Conservation (phyloP, 2,113 vertebrate species). For the Petrocephalus zakoni region DNA sequence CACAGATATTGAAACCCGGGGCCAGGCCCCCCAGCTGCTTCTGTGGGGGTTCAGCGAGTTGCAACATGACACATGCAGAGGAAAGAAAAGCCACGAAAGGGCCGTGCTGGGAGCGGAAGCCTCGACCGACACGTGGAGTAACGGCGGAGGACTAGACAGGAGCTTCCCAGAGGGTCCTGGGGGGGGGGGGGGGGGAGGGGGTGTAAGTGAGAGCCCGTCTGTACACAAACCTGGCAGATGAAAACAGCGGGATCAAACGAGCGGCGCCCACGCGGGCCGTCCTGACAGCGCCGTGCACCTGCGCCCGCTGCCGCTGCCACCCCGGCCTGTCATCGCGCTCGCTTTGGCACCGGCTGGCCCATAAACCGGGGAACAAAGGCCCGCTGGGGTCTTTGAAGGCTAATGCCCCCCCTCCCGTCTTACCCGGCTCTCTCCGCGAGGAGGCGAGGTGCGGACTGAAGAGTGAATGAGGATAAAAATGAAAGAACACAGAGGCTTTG, state of each 20-base stretch:
- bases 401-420: background rate
- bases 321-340: constrained; percentile 50
- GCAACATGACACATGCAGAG: background rate
- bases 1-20: too few species aligned
- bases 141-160: constrained; percentile 22
- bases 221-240: constrained; percentile 22
- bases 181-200: constrained; percentile 35
- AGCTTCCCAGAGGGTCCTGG: constrained; percentile 37
- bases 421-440: background rate
- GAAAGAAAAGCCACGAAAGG: constrained; percentile 23
- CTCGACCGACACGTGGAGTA: background rate
- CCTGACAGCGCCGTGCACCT: constrained; percentile 40
- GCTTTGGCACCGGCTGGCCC: constrained; percentile 36
- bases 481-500: background rate
- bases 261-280: constrained; percentile 14
- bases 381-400: constrained; percentile 21
- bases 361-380: background rate
- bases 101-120: constrained; percentile 10
- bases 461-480: background rate
- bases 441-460: background rate
- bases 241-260: constrained; percentile 27
- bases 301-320: constrained; percentile 17
- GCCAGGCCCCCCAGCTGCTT: background rate
- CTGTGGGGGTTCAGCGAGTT: background rate
- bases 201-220: constrained; percentile 42